Evolutionary conservation across 2,113 vertebrate species (phyloP).

Genomic region (Excalfactoria chinensis): DNA sequence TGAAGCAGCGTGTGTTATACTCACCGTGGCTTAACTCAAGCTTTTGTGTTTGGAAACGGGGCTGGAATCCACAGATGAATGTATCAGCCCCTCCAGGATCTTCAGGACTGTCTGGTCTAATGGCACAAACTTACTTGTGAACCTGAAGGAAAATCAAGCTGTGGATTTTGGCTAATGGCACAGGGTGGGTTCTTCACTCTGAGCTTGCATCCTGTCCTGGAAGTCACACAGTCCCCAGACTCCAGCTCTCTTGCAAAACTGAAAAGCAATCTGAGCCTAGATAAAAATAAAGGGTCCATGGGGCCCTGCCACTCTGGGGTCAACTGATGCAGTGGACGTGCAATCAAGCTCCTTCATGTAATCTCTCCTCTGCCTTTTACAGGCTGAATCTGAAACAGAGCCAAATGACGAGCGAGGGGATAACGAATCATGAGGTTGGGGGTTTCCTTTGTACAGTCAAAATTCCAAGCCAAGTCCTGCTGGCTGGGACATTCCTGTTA

Average conservation of each 20-base stretch:
- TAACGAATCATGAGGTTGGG: neutral
- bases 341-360: neutral
- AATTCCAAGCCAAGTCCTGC: conserved; percentile 17
- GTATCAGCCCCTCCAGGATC: neutral
- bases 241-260: conserved; percentile 7
- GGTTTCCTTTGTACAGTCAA: neutral
- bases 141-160: neutral
- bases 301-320: conserved; percentile 30
- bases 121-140: neutral
- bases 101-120: neutral
- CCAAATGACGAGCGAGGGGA: neutral
- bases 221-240: neutral
- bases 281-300: conserved; percentile 18
- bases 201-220: conserved; percentile 28
- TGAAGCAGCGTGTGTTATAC: neutral
- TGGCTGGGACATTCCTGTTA: neutral
- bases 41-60: neutral
- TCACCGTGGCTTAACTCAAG: neutral
- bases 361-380: neutral
- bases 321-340: neutral
- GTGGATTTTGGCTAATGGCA: conserved; percentile 18
- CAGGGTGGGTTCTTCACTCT: neutral
- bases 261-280: neutral
- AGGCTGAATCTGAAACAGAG: neutral
- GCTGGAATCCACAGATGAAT: neutral